Evolutionary conservation across 2,888 invertebrate species (phyloP).

Genomic region (Melieria crassipennis): DNA sequence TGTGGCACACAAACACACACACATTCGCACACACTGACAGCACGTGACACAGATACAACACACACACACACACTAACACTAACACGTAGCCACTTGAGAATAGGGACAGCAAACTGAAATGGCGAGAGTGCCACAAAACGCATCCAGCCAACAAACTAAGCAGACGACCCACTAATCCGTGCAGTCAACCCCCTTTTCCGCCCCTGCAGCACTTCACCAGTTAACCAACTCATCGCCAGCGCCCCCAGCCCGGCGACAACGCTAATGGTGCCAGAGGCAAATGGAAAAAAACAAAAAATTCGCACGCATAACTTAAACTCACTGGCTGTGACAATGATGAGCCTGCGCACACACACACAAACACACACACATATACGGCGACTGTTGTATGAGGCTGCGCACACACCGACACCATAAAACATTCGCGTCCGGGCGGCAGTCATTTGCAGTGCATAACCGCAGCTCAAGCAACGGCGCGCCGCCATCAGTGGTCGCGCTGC

Average conservation of each 20-base stretch:
- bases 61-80: not conserved
- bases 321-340: conserved; percentile 35
- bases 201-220: not conserved
- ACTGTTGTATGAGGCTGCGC: too few species aligned
- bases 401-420: too few species aligned
- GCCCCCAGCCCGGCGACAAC: not conserved
- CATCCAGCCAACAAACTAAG: too few species aligned
- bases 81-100: not conserved
- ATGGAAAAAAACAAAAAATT: conserved; percentile 16
- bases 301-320: conserved; percentile 27
- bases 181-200: too few species aligned
- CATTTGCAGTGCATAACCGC: conserved; percentile 30
- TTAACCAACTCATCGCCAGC: not conserved
- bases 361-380: too few species aligned
- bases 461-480: conserved; percentile 8
- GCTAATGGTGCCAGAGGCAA: not conserved
- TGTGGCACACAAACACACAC: not conserved
- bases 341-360: conserved; percentile 10
- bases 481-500: not conserved
- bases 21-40: too few species aligned
- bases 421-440: conserved; percentile 15
- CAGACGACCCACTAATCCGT: too few species aligned
- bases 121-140: too few species aligned
- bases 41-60: not conserved
- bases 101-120: not conserved